These are phyloP conservation scores for Rostratula benghalensis DNA, from an alignment of 2,113 vertebrate species.

Conservation along the genomic window DNA sequence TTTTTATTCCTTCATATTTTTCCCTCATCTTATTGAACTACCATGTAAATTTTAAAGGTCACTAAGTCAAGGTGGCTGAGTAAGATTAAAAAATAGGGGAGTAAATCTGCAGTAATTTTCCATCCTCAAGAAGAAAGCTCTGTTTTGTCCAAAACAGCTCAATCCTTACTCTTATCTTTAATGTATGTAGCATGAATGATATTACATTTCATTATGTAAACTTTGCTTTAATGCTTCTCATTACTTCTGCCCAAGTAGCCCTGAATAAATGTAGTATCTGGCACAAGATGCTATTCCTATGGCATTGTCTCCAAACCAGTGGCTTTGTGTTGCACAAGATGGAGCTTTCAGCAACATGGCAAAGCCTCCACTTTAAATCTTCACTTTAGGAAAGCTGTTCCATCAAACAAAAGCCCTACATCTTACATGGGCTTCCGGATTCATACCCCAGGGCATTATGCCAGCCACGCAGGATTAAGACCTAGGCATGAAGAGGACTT, in stretches of 20 bases:
- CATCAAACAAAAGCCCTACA: neutral
- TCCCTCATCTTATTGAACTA: neutral
- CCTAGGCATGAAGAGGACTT: neutral
- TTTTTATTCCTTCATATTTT: neutral
- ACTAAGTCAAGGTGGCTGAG: neutral
- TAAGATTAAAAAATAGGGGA: neutral
- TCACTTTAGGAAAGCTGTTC: neutral
- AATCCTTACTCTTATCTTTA: slow-evolving; percentile 47
- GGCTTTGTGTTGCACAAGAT: slow-evolving; percentile 42
- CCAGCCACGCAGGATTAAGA: neutral
- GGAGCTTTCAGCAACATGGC: neutral
- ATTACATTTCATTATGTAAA: slow-evolving; percentile 66
- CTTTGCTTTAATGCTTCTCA: slow-evolving; percentile 63
- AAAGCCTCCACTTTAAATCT: neutral
- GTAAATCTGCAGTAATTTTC: slow-evolving; percentile 44
- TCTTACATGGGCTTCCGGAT: neutral
- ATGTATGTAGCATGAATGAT: slow-evolving; percentile 42
- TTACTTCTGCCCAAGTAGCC: slow-evolving; percentile 71
- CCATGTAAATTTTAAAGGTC: neutral
- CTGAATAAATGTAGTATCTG: slow-evolving; percentile 67
- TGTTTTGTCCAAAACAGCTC: slow-evolving; percentile 42
- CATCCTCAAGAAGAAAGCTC: slow-evolving; percentile 30
- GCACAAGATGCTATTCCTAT: slow-evolving; percentile 26
- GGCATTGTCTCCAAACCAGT: slow-evolving; percentile 51
- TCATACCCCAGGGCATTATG: neutral